phyloP scores from a whole-genome alignment of 2,888 invertebrate genomes.

The Drosophila mulleri region DNA sequence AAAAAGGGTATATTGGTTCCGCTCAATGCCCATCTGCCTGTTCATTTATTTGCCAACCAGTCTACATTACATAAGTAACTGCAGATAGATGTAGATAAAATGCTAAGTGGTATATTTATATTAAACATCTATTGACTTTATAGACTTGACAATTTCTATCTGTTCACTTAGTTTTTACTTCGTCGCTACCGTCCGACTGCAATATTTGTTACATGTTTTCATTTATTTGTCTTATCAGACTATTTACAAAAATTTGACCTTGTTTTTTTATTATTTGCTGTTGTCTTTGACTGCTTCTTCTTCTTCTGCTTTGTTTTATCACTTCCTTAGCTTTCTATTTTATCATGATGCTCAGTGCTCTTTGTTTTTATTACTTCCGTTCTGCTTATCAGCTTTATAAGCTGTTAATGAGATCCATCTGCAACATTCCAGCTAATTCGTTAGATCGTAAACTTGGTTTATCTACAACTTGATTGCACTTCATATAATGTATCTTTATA shows the following conservation, averaged over 20 bases:
- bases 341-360: neutral
- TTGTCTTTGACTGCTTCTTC: neutral
- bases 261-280: neutral
- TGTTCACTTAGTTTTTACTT: no score
- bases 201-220: conserved; percentile 1
- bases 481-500: neutral
- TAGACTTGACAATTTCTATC: no score
- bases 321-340: conserved; percentile 13
- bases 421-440: conserved; percentile 7
- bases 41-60: neutral
- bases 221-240: conserved; percentile 5
- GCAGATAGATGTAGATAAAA: no score
- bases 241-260: conserved; percentile 3
- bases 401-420: neutral
- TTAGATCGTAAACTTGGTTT: conserved; percentile 1
- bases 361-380: conserved; percentile 9
- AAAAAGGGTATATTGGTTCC: neutral
- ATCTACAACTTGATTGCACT: conserved; percentile 3
- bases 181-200: neutral
- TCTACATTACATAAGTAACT: neutral
- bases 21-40: neutral
- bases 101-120: no score
- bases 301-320: conserved; percentile 4
- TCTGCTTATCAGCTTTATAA: conserved; percentile 2
- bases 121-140: no score